These are phyloP conservation scores for Pyrocephalus nanus DNA, from an alignment of 2,797 vertebrate genomes.

Conservation along the genomic window DNA sequence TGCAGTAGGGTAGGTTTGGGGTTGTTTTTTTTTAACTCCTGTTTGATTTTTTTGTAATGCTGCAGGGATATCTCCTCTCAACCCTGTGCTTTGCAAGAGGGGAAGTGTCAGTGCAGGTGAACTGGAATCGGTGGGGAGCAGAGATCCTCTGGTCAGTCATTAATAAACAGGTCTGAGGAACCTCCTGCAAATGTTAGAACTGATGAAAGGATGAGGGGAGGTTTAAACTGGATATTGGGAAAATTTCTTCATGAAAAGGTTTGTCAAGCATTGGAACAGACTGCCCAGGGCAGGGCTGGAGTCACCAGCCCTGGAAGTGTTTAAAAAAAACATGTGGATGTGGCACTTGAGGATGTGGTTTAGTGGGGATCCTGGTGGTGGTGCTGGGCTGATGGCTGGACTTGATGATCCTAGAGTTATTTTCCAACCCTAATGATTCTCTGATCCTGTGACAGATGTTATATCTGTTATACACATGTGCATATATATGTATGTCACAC, in stretches of 20 bases:
- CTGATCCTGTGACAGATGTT: fast-evolving
- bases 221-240: background rate
- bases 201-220: background rate
- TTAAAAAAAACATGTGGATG: background rate
- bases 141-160: background rate
- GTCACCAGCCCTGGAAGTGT: too few species aligned
- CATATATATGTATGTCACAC: fast-evolving
- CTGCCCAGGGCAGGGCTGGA: background rate
- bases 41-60: background rate
- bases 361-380: background rate
- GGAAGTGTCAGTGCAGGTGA: fast-evolving
- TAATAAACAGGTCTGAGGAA: background rate
- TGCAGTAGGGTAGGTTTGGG: background rate
- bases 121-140: background rate
- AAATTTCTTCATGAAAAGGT: background rate
- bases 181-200: background rate
- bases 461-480: fast-evolving
- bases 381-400: background rate
- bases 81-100: background rate
- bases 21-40: fast-evolving
- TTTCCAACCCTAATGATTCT: background rate
- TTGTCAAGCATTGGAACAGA: background rate
- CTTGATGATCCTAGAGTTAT: background rate
- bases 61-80: background rate
- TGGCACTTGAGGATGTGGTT: background rate